Conservation (phyloP, 2,797 vertebrate species). For the Tokudaia muenninki region DNA sequence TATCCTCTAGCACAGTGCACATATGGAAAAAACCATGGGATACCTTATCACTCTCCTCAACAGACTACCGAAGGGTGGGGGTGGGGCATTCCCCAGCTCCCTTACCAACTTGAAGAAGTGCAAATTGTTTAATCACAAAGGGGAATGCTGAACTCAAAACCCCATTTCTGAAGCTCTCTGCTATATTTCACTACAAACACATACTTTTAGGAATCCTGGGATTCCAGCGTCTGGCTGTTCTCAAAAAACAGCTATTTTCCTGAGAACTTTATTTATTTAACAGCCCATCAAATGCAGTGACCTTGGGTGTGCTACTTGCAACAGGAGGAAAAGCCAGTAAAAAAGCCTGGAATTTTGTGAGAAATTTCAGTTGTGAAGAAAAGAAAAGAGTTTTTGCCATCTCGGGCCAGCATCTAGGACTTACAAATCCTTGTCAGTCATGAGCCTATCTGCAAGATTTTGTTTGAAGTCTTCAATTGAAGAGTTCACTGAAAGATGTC, state of each 20-base stretch:
- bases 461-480: constrained; percentile 22
- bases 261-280: not conserved
- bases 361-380: not conserved
- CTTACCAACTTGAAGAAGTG: not conserved
- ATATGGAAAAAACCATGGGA: not conserved
- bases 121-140: not conserved
- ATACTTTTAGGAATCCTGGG: not conserved
- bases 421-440: not conserved
- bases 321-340: not conserved
- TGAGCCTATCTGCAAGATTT: not conserved
- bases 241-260: not conserved
- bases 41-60: not conserved
- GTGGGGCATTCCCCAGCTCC: not conserved
- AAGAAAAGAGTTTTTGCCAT: not conserved
- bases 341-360: not conserved
- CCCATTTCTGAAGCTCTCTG: not conserved
- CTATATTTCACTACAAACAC: not conserved
- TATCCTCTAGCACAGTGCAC: not conserved
- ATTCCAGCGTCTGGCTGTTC: not conserved
- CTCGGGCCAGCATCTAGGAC: not conserved
- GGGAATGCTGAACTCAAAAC: not conserved
- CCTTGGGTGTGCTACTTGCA: not conserved
- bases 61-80: not conserved
- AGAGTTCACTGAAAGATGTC: not conserved
- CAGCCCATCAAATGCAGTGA: not conserved